Percentiles rank a stretch among this genome's conserved stretches.
These are phyloP conservation scores for Myiotriccus ornatus DNA, from an alignment of 2,797 vertebrate genomes.

Conservation along the genomic window DNA sequence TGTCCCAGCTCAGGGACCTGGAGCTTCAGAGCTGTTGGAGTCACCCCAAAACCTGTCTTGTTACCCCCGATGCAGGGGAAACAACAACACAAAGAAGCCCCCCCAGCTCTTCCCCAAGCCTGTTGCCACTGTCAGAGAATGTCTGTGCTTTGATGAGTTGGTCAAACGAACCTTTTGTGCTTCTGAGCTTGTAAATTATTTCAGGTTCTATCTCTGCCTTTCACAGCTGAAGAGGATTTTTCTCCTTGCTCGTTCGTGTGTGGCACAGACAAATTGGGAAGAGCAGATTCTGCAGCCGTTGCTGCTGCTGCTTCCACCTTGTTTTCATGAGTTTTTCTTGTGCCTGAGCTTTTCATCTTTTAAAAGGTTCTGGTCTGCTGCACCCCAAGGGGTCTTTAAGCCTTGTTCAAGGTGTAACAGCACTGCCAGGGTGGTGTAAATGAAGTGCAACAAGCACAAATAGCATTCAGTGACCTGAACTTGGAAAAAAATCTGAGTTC, in stretches of 20 bases:
- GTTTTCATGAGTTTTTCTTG: background rate
- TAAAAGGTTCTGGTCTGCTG: background rate
- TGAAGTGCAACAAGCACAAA: background rate
- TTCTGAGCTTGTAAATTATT: background rate
- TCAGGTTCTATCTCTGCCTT: background rate
- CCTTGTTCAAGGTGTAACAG: background rate
- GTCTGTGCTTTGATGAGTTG: background rate
- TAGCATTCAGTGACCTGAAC: background rate
- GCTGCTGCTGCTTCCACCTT: background rate
- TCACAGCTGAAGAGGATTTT: rapidly evolving
- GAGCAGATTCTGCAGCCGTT: background rate
- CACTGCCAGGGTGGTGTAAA: background rate
- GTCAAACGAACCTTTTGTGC: background rate
- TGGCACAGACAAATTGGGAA: background rate
- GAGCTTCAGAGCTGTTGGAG: background rate
- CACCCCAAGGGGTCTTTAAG: background rate
- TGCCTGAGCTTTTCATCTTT: background rate
- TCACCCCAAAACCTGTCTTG: background rate
- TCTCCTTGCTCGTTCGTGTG: background rate
- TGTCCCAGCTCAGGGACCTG: background rate
- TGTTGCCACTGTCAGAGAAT: background rate
- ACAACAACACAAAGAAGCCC: background rate
- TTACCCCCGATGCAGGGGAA: background rate
- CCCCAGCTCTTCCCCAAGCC: background rate
- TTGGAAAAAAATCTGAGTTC: background rate